Evolutionary conservation across 2,888 invertebrate genomes (phyloP).

Genomic region (Caenorhabditis drosophilae): DNA sequence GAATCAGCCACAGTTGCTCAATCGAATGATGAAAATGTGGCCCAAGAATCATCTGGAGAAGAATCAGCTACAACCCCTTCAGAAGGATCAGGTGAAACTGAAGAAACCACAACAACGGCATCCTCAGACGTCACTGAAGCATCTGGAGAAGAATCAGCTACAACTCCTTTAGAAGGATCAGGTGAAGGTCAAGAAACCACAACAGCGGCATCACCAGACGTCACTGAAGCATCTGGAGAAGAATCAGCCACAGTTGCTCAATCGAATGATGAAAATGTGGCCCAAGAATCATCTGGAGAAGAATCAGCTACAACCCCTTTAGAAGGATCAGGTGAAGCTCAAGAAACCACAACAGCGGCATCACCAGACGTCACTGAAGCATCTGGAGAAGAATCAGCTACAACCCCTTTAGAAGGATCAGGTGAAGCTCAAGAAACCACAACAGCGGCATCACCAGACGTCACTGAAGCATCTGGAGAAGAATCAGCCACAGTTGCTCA

Average conservation of each 20-base stretch:
- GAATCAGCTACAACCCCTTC: conserved; percentile 3
- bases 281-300: conserved; percentile 20
- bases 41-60: conserved; percentile 3
- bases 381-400: conserved; percentile 11
- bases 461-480: conserved; percentile 4
- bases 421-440: conserved; percentile 5
- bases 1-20: conserved; percentile 3
- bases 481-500: conserved; percentile 2
- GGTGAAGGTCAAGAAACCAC: background rate
- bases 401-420: background rate
- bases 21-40: conserved; percentile 1
- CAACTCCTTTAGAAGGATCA: too few relatives aligned
- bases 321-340: conserved; percentile 15
- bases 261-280: conserved; percentile 12
- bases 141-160: conserved; percentile 16
- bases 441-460: background rate
- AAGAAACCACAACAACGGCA: conserved; percentile 4
- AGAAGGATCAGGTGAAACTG: conserved; percentile 19
- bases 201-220: conserved; percentile 8
- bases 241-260: conserved; percentile 12
- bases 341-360: conserved; percentile 5
- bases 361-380: conserved; percentile 12
- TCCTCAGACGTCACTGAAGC: conserved; percentile 17
- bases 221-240: conserved; percentile 19
- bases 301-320: conserved; percentile 9